Conservation (phyloP, 2,888 invertebrate genomes). For the Malachius bipustulatus region DNA sequence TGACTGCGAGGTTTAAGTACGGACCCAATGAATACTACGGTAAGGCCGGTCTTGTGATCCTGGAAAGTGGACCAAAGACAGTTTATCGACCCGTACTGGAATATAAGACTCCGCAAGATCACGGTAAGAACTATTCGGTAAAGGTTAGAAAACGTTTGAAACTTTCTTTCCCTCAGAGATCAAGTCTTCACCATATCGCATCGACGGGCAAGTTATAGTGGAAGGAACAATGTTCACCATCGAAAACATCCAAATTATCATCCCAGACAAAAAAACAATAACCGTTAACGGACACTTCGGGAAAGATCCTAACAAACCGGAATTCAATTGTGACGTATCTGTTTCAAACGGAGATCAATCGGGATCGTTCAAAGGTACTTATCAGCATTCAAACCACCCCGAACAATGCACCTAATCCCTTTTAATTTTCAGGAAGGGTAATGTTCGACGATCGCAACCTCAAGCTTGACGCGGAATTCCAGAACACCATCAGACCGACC, state of each 20-base stretch:
- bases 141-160: too few relatives aligned
- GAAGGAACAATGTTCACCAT: conserved; percentile 44
- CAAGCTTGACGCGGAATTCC: conserved; percentile 40
- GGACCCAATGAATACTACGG: conserved; percentile 49
- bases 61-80: conserved; percentile 41
- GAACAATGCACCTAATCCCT: too few relatives aligned
- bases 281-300: conserved; percentile 42
- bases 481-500: conserved; percentile 48
- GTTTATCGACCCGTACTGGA: conserved; percentile 59
- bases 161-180: too few relatives aligned
- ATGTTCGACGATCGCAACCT: conserved; percentile 35
- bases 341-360: conserved; percentile 39
- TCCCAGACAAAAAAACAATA: conserved; percentile 36
- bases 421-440: too few relatives aligned
- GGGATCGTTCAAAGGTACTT: conserved; percentile 38
- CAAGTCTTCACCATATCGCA: conserved; percentile 35
- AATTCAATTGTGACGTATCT: conserved; percentile 40
- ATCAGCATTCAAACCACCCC: too few relatives aligned
- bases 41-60: conserved; percentile 51
- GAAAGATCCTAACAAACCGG: conserved; percentile 33
- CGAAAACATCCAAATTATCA: conserved; percentile 43
- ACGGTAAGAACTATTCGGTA: too few relatives aligned
- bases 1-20: conserved; percentile 44
- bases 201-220: conserved; percentile 42
- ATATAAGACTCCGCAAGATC: conserved; percentile 47